These are phyloP conservation scores for Agrilus cyanescens DNA, from an alignment of 2,888 invertebrate genomes.

Conservation along the genomic window DNA sequence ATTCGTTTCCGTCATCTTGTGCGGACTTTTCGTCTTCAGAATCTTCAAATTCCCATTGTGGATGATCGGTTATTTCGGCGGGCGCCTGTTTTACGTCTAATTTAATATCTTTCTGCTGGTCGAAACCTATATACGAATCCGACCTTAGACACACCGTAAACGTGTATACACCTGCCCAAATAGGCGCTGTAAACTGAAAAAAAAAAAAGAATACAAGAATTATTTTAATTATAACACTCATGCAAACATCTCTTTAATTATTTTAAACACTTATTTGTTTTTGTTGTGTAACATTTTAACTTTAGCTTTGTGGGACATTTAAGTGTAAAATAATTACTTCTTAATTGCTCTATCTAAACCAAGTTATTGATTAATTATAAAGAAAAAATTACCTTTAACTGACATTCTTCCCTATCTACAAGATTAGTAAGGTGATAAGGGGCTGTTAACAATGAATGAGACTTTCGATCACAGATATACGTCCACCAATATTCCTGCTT, in stretches of 20 bases:
- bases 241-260: not conserved
- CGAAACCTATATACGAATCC: constrained; percentile 96
- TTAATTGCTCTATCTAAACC: too few species aligned
- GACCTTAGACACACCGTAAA: constrained; percentile 88
- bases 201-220: constrained; percentile 8
- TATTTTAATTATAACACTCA: constrained; percentile 1
- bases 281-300: too few species aligned
- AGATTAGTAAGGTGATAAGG: constrained; percentile 91
- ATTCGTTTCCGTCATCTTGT: constrained; percentile 50
- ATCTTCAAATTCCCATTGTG: constrained; percentile 96
- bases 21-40: constrained; percentile 64
- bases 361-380: not conserved
- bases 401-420: constrained; percentile 79
- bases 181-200: constrained; percentile 78
- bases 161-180: constrained; percentile 84
- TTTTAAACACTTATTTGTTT: too few species aligned
- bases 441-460: constrained; percentile 78
- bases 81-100: constrained; percentile 95
- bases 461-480: constrained; percentile 93
- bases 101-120: constrained; percentile 91
- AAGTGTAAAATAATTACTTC: too few species aligned
- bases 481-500: constrained; percentile 99
- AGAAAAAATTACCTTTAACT: constrained; percentile 51
- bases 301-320: too few species aligned
- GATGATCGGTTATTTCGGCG: constrained; percentile 80